phyloP scores from a whole-genome alignment of 2,888 invertebrate genomes.

The Heteromyza rotundicornis region DNA sequence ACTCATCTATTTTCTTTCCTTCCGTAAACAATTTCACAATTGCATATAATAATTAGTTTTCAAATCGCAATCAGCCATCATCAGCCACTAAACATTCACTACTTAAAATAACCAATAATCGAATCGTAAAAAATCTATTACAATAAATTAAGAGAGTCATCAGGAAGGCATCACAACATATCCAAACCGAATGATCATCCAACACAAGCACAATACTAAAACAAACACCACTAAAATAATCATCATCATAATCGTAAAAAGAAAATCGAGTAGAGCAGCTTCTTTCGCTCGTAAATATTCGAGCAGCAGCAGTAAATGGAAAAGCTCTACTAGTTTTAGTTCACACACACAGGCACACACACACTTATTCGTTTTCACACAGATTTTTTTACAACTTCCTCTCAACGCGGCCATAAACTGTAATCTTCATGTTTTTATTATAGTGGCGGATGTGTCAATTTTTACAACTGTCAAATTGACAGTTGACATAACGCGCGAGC shows the following conservation, averaged over 20 bases:
- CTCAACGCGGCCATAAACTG: slow-evolving; percentile 45
- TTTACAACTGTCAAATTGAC: slow-evolving; percentile 44
- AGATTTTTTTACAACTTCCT: slow-evolving; percentile 60
- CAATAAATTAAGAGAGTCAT: slow-evolving; percentile 16
- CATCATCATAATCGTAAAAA: slow-evolving; percentile 35
- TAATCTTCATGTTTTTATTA: slow-evolving; percentile 55
- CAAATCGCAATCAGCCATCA: no score
- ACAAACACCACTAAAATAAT: slow-evolving; percentile 33
- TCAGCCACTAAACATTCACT: no score
- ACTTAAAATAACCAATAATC: no score
- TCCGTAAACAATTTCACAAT: no score
- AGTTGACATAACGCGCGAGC: slow-evolving; percentile 28
- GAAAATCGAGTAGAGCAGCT: slow-evolving; percentile 28
- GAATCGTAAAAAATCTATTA: slow-evolving; percentile 18
- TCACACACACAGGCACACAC: slow-evolving; percentile 26
- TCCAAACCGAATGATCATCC: slow-evolving; percentile 1
- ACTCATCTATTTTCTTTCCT: no score
- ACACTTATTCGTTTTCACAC: no score
- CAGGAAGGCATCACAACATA: slow-evolving; percentile 15
- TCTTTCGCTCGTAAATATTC: slow-evolving; percentile 35
- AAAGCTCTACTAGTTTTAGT: slow-evolving; percentile 44
- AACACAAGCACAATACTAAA: slow-evolving; percentile 31
- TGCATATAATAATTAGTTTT: no score
- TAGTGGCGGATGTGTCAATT: slow-evolving; percentile 43
- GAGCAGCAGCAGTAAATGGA: slow-evolving; percentile 30